Percentiles rank a stretch among this genome's conserved stretches.
These are phyloP conservation scores for Bombus ignitus DNA, from an alignment of 1,140 invertebrate species.

Conservation along the genomic window DNA sequence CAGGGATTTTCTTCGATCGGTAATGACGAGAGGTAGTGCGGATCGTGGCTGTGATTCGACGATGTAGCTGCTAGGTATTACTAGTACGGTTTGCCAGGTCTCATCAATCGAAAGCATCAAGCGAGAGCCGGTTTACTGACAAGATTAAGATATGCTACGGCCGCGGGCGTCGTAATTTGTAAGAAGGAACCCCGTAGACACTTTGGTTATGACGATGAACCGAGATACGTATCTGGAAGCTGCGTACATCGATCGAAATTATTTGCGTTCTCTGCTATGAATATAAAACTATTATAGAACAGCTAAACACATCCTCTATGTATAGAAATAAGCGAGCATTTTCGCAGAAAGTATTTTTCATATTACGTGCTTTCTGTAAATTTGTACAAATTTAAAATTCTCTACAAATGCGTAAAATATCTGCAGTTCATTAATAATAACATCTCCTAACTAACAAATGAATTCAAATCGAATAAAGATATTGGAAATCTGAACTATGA, in stretches of 20 bases:
- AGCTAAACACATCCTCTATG: not conserved
- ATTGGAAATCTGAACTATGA: not conserved
- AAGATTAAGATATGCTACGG: constrained; percentile 59
- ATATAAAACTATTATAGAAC: not conserved
- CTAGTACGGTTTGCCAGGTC: constrained; percentile 27
- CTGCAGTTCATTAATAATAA: not conserved
- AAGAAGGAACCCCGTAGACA: constrained; percentile 22
- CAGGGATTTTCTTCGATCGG: not conserved
- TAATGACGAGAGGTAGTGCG: not conserved
- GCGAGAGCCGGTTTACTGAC: constrained; percentile 57
- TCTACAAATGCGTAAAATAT: not conserved
- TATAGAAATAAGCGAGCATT: no score
- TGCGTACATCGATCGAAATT: not conserved
- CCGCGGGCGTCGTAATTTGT: constrained; percentile 54
- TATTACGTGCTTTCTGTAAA: not conserved
- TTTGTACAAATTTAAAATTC: not conserved
- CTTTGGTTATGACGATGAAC: not conserved
- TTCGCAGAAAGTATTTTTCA: not conserved
- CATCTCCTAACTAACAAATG: not conserved
- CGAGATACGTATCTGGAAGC: not conserved
- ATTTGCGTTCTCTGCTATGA: not conserved
- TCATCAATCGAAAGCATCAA: constrained; percentile 54
- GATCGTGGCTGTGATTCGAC: not conserved
- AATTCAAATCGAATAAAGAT: not conserved
- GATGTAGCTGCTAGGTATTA: constrained; percentile 13